Base-by-base conservation (phyloP, 2,888 invertebrate species). In the Chymomyza procnemis region DNA sequence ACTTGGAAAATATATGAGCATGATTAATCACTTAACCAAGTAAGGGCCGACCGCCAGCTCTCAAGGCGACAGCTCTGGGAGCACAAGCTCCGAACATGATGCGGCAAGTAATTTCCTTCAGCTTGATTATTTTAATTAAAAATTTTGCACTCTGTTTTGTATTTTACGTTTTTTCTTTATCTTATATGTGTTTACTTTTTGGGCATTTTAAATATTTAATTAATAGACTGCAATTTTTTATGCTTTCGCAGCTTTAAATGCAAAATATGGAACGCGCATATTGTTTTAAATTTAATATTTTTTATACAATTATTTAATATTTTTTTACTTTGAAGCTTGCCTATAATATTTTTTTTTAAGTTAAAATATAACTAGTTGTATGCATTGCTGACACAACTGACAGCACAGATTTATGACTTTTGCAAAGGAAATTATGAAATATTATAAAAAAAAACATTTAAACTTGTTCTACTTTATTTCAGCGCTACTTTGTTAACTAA, bases 1-100 rank as follows among this genome's bases (percentile, higher is more conserved):
- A 77, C 75, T 86, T 77, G 67, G 71, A 67, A 71, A 80, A 85
- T 76, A 80, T 85, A 82, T 79, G 83, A 85, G 73, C 83, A 81
- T 81, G 73, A 84, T 79, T 83, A 83, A 85, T 83, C 84, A 85
- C 84, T 76, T 74, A 74, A 70, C 74, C 57, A 22, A 18, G 16
- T 30, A 34, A 59, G 16, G 46, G 21, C n/a, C 58, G 34, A 52
- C 68, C 5, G 21, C n/a, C 58, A 50, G 58, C 68, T 8, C 52
- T 48, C 46, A 46, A 21, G 58, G 41, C 41, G 26, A 50, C 34
- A 41, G 34, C 34, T 12, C 9, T n/a, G n/a, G n/a, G n/a, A 12
- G 34, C 34, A 9, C 34, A 41, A 41, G 12, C 34, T 41, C n/a
- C n/a, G 34, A 41, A 41, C 34, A 41, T 41, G 34, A 41, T 41